Percentiles rank a stretch among this genome's conserved stretches.
Conservation (phyloP, 2,113 vertebrate species). For the Synchiropus splendidus region DNA sequence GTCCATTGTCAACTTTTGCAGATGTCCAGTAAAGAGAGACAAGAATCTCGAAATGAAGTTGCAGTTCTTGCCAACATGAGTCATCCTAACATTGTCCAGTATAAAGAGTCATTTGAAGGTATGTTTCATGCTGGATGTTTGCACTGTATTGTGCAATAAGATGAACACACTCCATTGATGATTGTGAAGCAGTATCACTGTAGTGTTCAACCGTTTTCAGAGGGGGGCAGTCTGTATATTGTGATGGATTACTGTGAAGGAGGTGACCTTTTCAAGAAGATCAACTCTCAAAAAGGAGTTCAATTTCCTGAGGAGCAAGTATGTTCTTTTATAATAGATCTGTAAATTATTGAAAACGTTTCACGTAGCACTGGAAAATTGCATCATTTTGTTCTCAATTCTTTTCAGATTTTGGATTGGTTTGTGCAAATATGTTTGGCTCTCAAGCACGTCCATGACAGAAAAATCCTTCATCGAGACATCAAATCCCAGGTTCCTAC, state of each 20-base stretch:
- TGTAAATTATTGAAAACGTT: no score
- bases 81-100: constrained; percentile 95
- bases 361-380: no score
- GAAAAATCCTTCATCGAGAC: constrained; percentile 95
- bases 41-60: constrained; percentile 93
- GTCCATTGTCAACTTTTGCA: constrained; percentile 44
- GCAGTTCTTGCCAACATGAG: constrained; percentile 96
- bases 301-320: constrained; percentile 91
- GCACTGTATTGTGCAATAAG: background rate
- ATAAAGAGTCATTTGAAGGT: constrained; percentile 98
- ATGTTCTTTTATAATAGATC: constrained; percentile 15
- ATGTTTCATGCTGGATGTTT: constrained; percentile 9
- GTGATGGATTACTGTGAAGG: constrained; percentile 99
- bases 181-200: no score
- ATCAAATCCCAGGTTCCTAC: constrained; percentile 92
- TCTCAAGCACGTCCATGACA: constrained; percentile 90
- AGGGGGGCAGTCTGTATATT: constrained; percentile 90
- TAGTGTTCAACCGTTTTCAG: no score
- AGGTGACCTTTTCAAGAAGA: constrained; percentile 92
- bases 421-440: constrained; percentile 97
- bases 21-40: constrained; percentile 96
- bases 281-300: constrained; percentile 88
- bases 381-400: no score
- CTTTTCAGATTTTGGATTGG: constrained; percentile 88
- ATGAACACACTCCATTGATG: no score